These are phyloP conservation scores for Puffinus mauretanicus DNA, from an alignment of 2,113 vertebrate genomes.

Conservation along the genomic window DNA sequence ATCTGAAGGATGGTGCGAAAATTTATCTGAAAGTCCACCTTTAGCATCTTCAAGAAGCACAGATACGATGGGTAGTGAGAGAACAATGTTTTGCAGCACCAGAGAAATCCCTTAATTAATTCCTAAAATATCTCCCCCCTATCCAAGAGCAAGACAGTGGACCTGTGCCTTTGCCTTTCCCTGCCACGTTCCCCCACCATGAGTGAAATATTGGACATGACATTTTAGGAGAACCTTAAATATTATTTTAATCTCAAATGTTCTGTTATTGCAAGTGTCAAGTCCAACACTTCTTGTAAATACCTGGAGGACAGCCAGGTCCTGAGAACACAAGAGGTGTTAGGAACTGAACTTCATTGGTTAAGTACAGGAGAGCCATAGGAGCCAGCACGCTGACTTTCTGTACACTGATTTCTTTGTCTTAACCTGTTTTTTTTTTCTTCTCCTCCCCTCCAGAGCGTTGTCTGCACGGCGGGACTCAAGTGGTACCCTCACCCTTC, in stretches of 20 bases:
- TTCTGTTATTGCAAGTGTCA: slow-evolving; percentile 67
- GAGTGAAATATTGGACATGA: slow-evolving; percentile 54
- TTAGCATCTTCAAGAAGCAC: not conserved
- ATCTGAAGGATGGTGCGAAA: not conserved
- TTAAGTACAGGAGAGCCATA: slow-evolving; percentile 6
- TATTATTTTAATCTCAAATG: slow-evolving; percentile 69
- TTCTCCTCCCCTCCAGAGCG: slow-evolving; percentile 76
- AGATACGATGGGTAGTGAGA: not conserved
- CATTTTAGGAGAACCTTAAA: slow-evolving; percentile 58
- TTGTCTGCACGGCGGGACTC: slow-evolving; percentile 91
- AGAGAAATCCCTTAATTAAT: not conserved
- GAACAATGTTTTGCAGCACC: not conserved
- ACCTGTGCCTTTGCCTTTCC: slow-evolving; percentile 7
- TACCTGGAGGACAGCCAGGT: slow-evolving; percentile 59
- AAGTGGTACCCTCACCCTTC: slow-evolving; percentile 95
- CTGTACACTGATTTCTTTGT: slow-evolving; percentile 42
- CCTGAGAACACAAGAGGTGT: slow-evolving; percentile 51
- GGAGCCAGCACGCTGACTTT: not conserved
- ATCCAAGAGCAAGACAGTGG: not conserved
- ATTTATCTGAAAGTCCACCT: not conserved
- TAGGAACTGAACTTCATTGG: slow-evolving; percentile 55
- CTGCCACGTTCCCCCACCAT: not conserved
- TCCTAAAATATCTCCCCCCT: not conserved
- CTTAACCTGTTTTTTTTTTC: not conserved
- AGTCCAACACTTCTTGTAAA: slow-evolving; percentile 65